Evolutionary conservation across 2,797 vertebrate species (phyloP).

Genomic region (Rhadinocentrus ornatus): DNA sequence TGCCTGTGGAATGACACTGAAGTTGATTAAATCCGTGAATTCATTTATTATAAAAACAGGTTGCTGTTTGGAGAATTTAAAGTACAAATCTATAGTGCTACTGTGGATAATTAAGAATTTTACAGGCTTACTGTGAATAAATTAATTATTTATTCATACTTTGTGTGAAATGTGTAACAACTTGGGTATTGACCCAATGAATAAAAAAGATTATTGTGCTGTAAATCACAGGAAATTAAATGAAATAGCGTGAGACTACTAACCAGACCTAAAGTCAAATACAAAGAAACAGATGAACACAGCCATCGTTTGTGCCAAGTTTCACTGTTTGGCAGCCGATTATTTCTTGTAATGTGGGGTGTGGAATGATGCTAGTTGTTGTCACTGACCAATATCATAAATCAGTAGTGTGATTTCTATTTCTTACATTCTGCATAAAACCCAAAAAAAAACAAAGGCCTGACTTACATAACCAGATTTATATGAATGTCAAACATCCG

Average conservation of each 20-base stretch:
- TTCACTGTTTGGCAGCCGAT: slow-evolving; percentile 3
- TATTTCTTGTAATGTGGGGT: slow-evolving; percentile 5
- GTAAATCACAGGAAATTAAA: slow-evolving; percentile 19
- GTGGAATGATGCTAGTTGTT: neutral
- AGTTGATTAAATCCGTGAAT: slow-evolving; percentile 32
- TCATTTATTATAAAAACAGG: slow-evolving; percentile 28
- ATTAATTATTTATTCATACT: slow-evolving; percentile 21
- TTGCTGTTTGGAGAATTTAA: neutral
- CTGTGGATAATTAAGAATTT: slow-evolving; percentile 27
- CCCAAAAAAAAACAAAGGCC: slow-evolving; percentile 19
- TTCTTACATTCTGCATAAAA: slow-evolving; percentile 9
- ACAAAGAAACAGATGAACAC: slow-evolving; percentile 1
- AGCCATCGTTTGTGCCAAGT: neutral
- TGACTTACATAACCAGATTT: slow-evolving; percentile 20
- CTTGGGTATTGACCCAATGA: neutral
- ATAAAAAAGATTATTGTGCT: slow-evolving; percentile 18
- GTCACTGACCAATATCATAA: slow-evolving; percentile 1
- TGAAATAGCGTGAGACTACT: slow-evolving; percentile 23
- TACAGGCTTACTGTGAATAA: slow-evolving; percentile 20
- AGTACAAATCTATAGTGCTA: slow-evolving; percentile 17
- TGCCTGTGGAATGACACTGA: slow-evolving; percentile 36
- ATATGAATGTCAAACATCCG: slow-evolving; percentile 17
- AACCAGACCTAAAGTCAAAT: slow-evolving; percentile 24
- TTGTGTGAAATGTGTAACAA: slow-evolving; percentile 10
- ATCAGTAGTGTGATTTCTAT: slow-evolving; percentile 6